phyloP scores from a whole-genome alignment of 2,797 vertebrate genomes.

The Pyrocephalus nanus region DNA sequence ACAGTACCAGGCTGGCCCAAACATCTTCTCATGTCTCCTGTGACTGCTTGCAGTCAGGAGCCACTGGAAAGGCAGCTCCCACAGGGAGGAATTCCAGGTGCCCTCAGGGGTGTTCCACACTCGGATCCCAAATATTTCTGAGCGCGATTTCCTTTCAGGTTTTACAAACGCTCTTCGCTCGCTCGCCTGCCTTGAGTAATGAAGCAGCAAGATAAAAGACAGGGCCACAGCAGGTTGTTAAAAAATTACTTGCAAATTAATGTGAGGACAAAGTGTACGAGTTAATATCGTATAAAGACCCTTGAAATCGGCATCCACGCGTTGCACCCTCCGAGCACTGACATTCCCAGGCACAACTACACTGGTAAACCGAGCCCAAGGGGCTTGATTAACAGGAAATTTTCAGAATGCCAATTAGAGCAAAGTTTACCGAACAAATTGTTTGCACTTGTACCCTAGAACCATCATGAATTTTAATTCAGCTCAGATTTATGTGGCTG shows the following conservation, averaged over 20 bases:
- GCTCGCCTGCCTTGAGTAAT: background rate
- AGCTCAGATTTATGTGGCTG: constrained; percentile 75
- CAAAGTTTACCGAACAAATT: constrained; percentile 83
- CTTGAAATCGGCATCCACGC: constrained; percentile 18
- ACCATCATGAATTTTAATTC: constrained; percentile 86
- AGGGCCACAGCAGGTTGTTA: constrained; percentile 39
- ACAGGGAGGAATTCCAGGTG: background rate
- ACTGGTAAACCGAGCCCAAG: constrained; percentile 70
- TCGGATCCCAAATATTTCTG: background rate
- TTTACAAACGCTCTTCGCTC: background rate
- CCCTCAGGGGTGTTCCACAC: rapidly evolving
- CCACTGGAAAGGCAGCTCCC: background rate
- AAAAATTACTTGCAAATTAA: constrained; percentile 64
- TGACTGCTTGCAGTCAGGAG: background rate
- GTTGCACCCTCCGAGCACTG: constrained; percentile 32
- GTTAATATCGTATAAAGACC: constrained; percentile 65
- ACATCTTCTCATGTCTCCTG: background rate
- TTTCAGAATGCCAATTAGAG: constrained; percentile 80
- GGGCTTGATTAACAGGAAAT: constrained; percentile 81
- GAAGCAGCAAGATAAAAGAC: constrained; percentile 32
- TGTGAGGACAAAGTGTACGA: constrained; percentile 52
- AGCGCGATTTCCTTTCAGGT: background rate
- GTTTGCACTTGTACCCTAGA: constrained; percentile 80
- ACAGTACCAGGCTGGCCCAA: background rate
- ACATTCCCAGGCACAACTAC: constrained; percentile 65